phyloP scores from a whole-genome alignment of 2,797 vertebrate species.

The Merluccius polli region DNA sequence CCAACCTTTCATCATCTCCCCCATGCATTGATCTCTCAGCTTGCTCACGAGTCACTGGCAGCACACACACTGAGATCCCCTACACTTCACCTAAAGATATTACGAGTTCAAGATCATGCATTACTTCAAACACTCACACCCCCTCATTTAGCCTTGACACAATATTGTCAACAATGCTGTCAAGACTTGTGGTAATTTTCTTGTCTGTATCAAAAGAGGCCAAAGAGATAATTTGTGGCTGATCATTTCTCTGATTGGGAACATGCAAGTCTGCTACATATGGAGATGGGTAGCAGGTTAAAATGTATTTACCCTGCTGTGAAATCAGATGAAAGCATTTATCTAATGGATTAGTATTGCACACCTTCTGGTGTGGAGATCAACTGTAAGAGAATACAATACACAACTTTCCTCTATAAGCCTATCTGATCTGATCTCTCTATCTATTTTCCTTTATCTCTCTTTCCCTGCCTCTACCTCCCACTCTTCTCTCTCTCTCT shows the following conservation, averaged over 20 bases:
- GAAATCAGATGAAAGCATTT: background rate
- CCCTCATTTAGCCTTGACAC: background rate
- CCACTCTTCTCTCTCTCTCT: no score
- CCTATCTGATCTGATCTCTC: background rate
- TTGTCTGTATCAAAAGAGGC: background rate
- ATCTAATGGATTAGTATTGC: background rate
- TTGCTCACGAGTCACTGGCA: no score
- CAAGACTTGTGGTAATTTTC: background rate
- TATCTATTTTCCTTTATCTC: background rate
- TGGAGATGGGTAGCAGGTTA: background rate
- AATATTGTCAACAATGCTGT: background rate
- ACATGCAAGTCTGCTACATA: background rate
- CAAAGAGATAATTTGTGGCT: background rate
- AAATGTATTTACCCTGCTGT: no score
- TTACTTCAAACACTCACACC: background rate
- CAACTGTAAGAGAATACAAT: background rate
- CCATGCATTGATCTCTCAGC: no score
- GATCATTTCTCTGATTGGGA: background rate
- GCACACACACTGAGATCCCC: no score
- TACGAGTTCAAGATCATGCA: background rate
- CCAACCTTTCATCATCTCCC: background rate
- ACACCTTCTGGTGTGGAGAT: background rate
- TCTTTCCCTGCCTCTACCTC: no score
- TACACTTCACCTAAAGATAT: no score
- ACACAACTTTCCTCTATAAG: background rate